Percentiles rank a stretch among this genome's conserved stretches.
Evolutionary conservation across 2,113 vertebrate species (phyloP).

Genomic region (Trichomycterus rosablanca): DNA sequence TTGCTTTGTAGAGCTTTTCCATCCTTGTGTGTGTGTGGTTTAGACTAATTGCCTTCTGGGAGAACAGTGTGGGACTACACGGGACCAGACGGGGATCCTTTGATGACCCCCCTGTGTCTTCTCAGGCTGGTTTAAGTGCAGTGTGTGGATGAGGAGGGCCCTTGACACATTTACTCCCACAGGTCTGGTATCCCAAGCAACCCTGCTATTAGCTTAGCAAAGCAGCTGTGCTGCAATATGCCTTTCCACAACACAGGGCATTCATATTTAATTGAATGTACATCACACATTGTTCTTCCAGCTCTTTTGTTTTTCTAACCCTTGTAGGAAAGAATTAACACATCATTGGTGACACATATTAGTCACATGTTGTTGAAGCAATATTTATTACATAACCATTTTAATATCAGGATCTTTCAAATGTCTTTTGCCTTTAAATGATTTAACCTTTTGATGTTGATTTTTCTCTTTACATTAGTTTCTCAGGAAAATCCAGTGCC

Average conservation of each 20-base stretch:
- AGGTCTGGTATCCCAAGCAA: conserved; percentile 48
- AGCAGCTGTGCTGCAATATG: conserved; percentile 33
- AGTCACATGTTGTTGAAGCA: too few species aligned
- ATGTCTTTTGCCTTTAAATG: too few species aligned
- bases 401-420: too few species aligned
- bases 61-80: conserved; percentile 5
- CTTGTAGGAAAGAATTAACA: too few species aligned
- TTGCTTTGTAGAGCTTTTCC: neutral
- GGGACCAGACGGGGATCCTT: conserved; percentile 16
- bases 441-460: too few species aligned
- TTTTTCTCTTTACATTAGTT: too few species aligned
- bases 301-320: too few species aligned
- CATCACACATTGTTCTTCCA: neutral
- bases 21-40: neutral
- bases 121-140: conserved; percentile 37
- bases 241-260: neutral
- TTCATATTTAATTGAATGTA: conserved; percentile 12
- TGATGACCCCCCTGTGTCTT: conserved; percentile 22
- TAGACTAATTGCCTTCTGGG: conserved; percentile 34
- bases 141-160: conserved; percentile 19
- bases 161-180: conserved; percentile 35
- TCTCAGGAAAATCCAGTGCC: too few species aligned
- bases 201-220: conserved; percentile 32
- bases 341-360: too few species aligned
- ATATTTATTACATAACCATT: too few species aligned